Conservation (phyloP, 2,797 vertebrate genomes). For the Melanotaenia parkinsoni region DNA sequence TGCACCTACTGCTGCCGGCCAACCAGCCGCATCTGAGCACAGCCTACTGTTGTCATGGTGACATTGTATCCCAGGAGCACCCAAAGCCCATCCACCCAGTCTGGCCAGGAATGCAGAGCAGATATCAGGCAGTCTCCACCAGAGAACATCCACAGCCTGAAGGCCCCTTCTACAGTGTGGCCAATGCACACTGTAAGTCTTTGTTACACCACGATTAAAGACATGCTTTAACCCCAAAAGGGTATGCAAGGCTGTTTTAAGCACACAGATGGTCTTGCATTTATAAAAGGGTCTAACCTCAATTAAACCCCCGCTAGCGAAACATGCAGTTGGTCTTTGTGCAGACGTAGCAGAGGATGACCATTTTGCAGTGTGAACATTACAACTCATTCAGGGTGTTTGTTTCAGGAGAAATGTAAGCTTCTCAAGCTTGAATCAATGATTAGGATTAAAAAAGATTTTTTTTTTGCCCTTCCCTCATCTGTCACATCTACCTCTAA, state of each 20-base stretch:
- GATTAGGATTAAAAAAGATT: conserved; percentile 22
- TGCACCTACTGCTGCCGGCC: conserved; percentile 88
- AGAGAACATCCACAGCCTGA: conserved; percentile 59
- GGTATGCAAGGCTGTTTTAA: conserved; percentile 17
- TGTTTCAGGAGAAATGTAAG: conserved; percentile 16
- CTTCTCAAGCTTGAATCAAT: conserved; percentile 33
- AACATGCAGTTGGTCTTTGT: conserved; percentile 23
- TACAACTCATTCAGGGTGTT: conserved; percentile 19
- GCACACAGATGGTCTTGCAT: conserved; percentile 1
- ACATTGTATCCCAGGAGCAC: conserved; percentile 48
- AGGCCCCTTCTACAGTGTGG: conserved; percentile 44
- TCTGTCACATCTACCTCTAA: conserved; percentile 66
- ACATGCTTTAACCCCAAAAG: conserved; percentile 20
- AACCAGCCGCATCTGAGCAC: conserved; percentile 84
- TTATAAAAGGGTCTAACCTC: conserved; percentile 23
- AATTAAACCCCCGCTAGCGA: conserved; percentile 13
- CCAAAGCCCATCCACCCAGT: conserved; percentile 74
- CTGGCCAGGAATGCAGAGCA: conserved; percentile 81
- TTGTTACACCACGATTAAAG: conserved; percentile 27
- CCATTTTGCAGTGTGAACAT: conserved; percentile 13
- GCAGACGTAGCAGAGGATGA: conserved; percentile 15
- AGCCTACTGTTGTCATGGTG: conserved; percentile 42
- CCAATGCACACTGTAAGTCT: conserved; percentile 30
- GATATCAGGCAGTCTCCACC: conserved; percentile 64
- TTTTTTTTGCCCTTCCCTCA: conserved; percentile 32